Conservation (phyloP, 2,888 invertebrate species). For the Luperina nickerlii region DNA sequence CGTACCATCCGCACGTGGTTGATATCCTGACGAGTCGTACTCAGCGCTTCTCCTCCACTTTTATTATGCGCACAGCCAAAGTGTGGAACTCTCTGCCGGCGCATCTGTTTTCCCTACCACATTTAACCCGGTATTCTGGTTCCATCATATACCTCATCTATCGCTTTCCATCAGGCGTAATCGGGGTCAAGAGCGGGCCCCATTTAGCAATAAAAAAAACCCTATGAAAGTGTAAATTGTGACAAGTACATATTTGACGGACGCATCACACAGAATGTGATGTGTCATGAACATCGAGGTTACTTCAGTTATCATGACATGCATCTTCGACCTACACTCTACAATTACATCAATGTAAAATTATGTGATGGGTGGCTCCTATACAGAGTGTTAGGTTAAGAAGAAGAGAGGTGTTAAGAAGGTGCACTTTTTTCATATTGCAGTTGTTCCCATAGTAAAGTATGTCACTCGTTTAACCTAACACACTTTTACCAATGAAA, state of each 20-base stretch:
- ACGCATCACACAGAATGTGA: background rate
- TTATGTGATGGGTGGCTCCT: background rate
- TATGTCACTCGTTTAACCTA: background rate
- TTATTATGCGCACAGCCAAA: too few relatives aligned
- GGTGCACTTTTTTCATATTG: too few relatives aligned
- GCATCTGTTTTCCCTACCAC: too few relatives aligned
- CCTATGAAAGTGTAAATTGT: constrained; percentile 11
- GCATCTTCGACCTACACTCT: background rate
- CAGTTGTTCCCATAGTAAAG: background rate
- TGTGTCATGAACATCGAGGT: constrained; percentile 15
- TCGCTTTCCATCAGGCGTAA: too few relatives aligned
- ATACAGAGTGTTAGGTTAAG: background rate
- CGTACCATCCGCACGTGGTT: too few relatives aligned
- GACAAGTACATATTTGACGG: background rate
- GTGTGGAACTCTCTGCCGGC: too few relatives aligned
- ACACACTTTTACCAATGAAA: background rate
- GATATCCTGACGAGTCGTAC: too few relatives aligned
- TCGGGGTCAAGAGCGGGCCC: too few relatives aligned
- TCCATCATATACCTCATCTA: too few relatives aligned
- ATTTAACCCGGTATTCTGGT: too few relatives aligned
- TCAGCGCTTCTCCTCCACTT: too few relatives aligned
- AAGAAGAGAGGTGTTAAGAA: background rate
- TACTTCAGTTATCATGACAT: constrained; percentile 20
- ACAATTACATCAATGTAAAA: constrained; percentile 1
- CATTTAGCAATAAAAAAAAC: too few relatives aligned